Evolutionary conservation across 2,113 vertebrate genomes (phyloP), one percentile per base, ranked within the genome.

Genomic region (Phylloscopus trochiloides): DNA sequence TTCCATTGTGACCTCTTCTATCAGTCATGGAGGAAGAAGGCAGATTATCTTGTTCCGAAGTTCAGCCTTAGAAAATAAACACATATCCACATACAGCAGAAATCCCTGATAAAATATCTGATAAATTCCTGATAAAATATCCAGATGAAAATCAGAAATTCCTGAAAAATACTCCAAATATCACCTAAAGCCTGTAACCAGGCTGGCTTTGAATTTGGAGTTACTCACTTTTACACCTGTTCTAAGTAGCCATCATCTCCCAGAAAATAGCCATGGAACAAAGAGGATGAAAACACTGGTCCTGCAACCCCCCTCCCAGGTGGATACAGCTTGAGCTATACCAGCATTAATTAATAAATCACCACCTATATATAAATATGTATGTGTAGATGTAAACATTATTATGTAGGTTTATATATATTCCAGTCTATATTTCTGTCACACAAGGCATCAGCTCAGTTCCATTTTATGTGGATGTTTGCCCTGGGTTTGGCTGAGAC

Each of bases 41-140:
- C 4, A 63, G n/a, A 78, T 65, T 34, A 38, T 26, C 18, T 62
- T 71, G 11, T 72, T 68, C 0, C 0, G 7, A 72, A 17, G 9
- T 32, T 16, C 9, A 76, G 22, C 31, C 75, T 88, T 77, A 38
- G 62, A 95, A 91, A 75, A 54, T 10, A 59, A 67, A 48, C 19
- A 57, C 19, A n/a, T 47, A 67, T 51, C 38, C 38, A 79, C 31
- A 47, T 73, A 52, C 9, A 47, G 29, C 6, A 93, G 66, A 76
- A 72, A 82, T 62, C 63, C 29, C 32, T 38, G 45, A 47, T 45
- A 45, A 45, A 20, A 45, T 26, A 3, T 20, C 54, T 57, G 20
- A 42, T 10, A 65, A 78, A 87, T 45, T 19, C 54, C 54, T 55
- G 22, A 42, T 10, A 61, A 78, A 87, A 85, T 29, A 3, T 45